A percentile compares a stretch with the other conserved stretches of the same genome.
phyloP scores from a whole-genome alignment of 2,113 vertebrate genomes.

The Arenaria interpres region DNA sequence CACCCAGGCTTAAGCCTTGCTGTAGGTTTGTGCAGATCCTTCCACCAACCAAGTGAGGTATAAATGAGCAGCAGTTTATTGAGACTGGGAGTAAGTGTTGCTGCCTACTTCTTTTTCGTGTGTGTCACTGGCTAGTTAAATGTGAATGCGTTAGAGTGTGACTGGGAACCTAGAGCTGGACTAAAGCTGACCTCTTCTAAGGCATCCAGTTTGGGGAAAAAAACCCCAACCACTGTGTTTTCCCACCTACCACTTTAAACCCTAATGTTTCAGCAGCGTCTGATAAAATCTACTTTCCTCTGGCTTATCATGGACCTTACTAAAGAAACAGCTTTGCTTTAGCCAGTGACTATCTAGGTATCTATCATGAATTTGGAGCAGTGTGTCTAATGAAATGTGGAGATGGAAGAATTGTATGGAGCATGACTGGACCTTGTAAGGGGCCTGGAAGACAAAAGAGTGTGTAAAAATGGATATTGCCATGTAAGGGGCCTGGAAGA shows the following conservation, averaged over 20 bases:
- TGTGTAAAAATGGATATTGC: neutral
- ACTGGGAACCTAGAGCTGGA: neutral
- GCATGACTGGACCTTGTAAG: neutral
- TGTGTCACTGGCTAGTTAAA: neutral
- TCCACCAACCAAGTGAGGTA: neutral
- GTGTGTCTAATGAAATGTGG: neutral
- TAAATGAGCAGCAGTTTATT: neutral
- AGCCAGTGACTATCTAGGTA: neutral
- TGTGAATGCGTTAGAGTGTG: neutral
- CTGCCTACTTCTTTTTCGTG: neutral
- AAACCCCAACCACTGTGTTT: accelerated
- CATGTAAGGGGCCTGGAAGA: neutral
- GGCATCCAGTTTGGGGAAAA: neutral
- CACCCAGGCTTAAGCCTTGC: neutral
- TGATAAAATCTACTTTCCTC: neutral
- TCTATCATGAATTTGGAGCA: neutral
- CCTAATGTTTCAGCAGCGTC: neutral
- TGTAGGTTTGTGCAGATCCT: neutral
- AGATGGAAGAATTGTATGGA: neutral
- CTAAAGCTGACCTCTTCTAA: neutral
- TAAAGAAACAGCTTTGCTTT: neutral
- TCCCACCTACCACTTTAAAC: neutral
- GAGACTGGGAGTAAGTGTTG: neutral
- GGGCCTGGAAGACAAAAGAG: neutral
- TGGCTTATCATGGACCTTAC: neutral